Base-by-base conservation (phyloP, 37 sponge, comb jelly and placozoan genomes). In the Theonella swinhoei region DNA sequence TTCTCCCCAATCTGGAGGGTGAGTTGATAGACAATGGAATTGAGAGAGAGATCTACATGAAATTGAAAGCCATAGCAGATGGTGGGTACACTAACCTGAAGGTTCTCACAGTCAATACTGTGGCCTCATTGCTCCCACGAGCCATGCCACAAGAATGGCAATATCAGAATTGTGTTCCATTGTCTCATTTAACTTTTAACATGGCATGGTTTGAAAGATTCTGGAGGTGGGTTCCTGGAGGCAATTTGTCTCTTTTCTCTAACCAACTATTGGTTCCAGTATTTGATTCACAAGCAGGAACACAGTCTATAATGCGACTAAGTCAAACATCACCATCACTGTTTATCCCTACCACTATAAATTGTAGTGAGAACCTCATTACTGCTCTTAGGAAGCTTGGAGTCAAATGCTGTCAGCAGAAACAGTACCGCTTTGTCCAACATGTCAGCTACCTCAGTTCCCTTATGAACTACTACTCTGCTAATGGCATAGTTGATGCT, bases 151-250 rank as follows among this genome's bases (percentile, higher is more conserved):
- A 64, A 1, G 20, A n/a, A n/a, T n/a, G n/a, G n/a, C n/a, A n/a
- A n/a, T n/a, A n/a, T n/a, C n/a, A 25, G 28, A 2, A 35, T 29
- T 64, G 9, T 39, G 78, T 78, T 3, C 22, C n/a, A 24, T 20
- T 63, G 40, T 25, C 82, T 32, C 31, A 70, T 47, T 5, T 23
- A 3, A 22, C 7, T 5, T 70, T 70, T 33, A 64, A 78, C 19
- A 30, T 37, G 1, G 22, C 29, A 5, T 77, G 78, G 86, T 58
- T 85, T 32, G n/a, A 77, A 36, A 54, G 23, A 19, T 85, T 77
- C 38, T 85, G 86, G 86, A 33, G 70, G 40, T 85, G 86, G 86
- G 71, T 85, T 7, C 58, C 33, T 33, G 3, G 23, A 2, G 22
- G 77, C 20, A 23, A 68, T 37, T 33, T 85, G 22, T 4, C 9